Percentiles rank a stretch among this genome's conserved stretches.
Evolutionary conservation across 2,113 vertebrate genomes (phyloP).

Genomic region (Ibidorhyncha struthersii): DNA sequence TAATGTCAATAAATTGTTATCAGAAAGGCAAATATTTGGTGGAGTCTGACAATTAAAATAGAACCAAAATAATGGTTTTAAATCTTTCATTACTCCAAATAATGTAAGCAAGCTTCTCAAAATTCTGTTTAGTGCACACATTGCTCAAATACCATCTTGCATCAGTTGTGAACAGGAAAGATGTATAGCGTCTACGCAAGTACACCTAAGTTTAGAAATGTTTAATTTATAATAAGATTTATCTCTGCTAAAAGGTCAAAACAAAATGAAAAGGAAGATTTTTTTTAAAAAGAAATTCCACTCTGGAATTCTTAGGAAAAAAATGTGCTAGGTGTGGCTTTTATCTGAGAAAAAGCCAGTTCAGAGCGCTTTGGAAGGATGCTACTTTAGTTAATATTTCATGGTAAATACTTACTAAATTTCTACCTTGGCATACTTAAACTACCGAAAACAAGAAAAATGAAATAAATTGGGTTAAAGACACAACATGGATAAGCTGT

Average conservation of each 20-base stretch:
- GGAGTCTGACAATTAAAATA: background rate
- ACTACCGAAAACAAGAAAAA: background rate
- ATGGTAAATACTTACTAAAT: background rate
- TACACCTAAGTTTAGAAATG: background rate
- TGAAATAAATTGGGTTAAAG: background rate
- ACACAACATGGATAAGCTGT: background rate
- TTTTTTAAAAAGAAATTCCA: background rate
- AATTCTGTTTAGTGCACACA: background rate
- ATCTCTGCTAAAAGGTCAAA: background rate
- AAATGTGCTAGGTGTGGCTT: background rate
- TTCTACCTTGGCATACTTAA: background rate
- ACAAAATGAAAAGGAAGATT: background rate
- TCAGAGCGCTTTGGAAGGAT: background rate
- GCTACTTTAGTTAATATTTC: background rate
- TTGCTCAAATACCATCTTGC: background rate
- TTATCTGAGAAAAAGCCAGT: background rate
- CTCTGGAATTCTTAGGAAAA: background rate
- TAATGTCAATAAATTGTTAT: background rate
- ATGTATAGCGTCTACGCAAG: background rate
- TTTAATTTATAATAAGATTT: background rate
- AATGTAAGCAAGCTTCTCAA: background rate
- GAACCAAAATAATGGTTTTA: background rate
- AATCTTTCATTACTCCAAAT: background rate
- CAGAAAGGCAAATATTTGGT: background rate
- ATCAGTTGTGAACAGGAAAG: background rate